phyloP scores from a whole-genome alignment of 1,140 invertebrate species.

The Eufriesea mexicana region DNA sequence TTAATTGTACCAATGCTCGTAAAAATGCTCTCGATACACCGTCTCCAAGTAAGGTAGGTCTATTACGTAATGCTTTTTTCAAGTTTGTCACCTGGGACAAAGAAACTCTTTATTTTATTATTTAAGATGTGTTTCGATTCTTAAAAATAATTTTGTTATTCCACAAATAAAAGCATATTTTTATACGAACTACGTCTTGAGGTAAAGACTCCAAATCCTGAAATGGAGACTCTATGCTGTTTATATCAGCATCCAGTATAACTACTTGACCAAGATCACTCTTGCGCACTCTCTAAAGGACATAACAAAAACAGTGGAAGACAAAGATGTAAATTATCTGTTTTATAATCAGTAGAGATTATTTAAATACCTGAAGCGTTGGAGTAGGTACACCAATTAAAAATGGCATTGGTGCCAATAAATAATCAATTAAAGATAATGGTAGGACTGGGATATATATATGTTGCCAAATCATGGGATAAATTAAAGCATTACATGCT shows the following conservation, averaged over 20 bases:
- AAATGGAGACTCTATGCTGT: conserved; percentile 92
- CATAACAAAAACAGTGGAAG: not conserved
- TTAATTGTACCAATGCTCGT: conserved; percentile 93
- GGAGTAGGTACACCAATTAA: conserved; percentile 94
- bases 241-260: conserved; percentile 94
- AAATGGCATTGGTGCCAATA: conserved; percentile 97
- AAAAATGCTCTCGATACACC: conserved; percentile 95
- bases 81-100: conserved; percentile 85
- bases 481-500: conserved; percentile 95
- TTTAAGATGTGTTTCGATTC: conserved; percentile 52
- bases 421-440: conserved; percentile 92
- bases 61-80: conserved; percentile 88
- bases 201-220: conserved; percentile 94
- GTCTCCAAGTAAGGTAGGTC: conserved; percentile 90
- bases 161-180: conserved; percentile 22
- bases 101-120: conserved; percentile 68
- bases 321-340: not conserved
- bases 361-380: conserved; percentile 88
- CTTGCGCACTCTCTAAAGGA: conserved; percentile 85
- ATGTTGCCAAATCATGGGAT: conserved; percentile 99
- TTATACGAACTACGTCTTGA: conserved; percentile 87
- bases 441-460: conserved; percentile 98
- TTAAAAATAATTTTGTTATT: conserved; percentile 44
- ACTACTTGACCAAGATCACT: conserved; percentile 95
- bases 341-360: conserved; percentile 4